Percentiles rank a stretch among this genome's conserved stretches.
phyloP scores from a whole-genome alignment of 2,113 vertebrate species.

The Cnemophilus loriae region DNA sequence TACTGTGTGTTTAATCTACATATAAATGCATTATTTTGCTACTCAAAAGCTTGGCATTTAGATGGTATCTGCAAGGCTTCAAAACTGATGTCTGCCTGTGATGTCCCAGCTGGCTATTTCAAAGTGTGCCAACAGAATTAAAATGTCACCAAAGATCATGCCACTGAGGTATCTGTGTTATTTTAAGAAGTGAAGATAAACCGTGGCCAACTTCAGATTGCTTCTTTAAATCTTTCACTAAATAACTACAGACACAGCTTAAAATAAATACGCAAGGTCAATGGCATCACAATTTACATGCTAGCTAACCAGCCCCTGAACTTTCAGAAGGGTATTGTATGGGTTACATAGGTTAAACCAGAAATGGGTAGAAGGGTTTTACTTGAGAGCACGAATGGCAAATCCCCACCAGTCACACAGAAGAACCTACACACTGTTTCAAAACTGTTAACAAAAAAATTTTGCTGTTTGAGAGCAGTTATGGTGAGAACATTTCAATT shows the following conservation, averaged over 20 bases:
- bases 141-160: slow-evolving; percentile 61
- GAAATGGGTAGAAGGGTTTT: not conserved
- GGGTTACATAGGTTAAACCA: not conserved
- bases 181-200: slow-evolving; percentile 74
- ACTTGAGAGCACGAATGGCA: not conserved
- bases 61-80: slow-evolving; percentile 16
- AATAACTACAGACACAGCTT: slow-evolving; percentile 3
- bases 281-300: not conserved
- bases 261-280: slow-evolving; percentile 65
- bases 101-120: slow-evolving; percentile 27
- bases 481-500: not conserved
- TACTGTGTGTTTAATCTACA: not conserved
- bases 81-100: slow-evolving; percentile 7
- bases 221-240: slow-evolving; percentile 51
- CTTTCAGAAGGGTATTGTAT: not conserved
- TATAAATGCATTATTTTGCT: not conserved
- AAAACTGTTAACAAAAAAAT: not conserved
- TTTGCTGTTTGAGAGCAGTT: not conserved
- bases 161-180: slow-evolving; percentile 57
- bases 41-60: slow-evolving; percentile 29
- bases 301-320: not conserved
- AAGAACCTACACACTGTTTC: not conserved
- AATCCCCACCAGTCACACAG: not conserved
- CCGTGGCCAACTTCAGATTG: slow-evolving; percentile 53
- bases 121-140: slow-evolving; percentile 42